A percentile compares a stretch with the other conserved stretches of the same genome.
phyloP scores from a whole-genome alignment of 2,113 vertebrate genomes.

The Lucifuga dentata region DNA sequence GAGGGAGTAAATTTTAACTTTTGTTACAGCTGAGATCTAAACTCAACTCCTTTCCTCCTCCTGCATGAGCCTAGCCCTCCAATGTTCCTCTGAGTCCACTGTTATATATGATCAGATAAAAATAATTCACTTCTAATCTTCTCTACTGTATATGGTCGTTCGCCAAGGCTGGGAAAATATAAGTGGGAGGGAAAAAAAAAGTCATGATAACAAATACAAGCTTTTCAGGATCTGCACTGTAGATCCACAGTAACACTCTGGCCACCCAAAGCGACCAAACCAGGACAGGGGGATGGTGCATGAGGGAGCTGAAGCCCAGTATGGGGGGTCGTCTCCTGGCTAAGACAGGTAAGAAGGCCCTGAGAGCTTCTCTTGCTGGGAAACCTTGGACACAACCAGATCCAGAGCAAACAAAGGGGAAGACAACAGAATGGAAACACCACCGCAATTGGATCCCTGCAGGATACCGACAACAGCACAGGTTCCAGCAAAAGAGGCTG shows the following conservation, averaged over 20 bases:
- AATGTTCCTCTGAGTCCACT: conserved; percentile 20
- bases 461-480: conserved; percentile 31
- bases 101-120: conserved; percentile 26
- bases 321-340: conserved; percentile 33
- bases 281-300: too few species aligned
- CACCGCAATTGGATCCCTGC: conserved; percentile 50
- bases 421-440: conserved; percentile 57
- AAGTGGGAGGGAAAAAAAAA: conserved; percentile 10
- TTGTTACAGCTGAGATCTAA: conserved; percentile 36
- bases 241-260: conserved; percentile 22
- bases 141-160: background rate
- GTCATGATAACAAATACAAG: conserved; percentile 31
- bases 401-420: conserved; percentile 67
- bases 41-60: conserved; percentile 32
- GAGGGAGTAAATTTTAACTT: conserved; percentile 34
- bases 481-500: too few species aligned
- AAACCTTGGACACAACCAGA: conserved; percentile 24
- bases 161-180: conserved; percentile 7
- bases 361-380: conserved; percentile 40
- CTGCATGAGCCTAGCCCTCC: conserved; percentile 25
- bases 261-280: conserved; percentile 55
- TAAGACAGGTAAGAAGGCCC: conserved; percentile 22
- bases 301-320: conserved; percentile 9
- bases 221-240: conserved; percentile 1
- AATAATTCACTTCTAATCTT: conserved; percentile 16